These are phyloP conservation scores for Anoplophora glabripennis DNA, from an alignment of 1,140 invertebrate genomes.

Conservation along the genomic window DNA sequence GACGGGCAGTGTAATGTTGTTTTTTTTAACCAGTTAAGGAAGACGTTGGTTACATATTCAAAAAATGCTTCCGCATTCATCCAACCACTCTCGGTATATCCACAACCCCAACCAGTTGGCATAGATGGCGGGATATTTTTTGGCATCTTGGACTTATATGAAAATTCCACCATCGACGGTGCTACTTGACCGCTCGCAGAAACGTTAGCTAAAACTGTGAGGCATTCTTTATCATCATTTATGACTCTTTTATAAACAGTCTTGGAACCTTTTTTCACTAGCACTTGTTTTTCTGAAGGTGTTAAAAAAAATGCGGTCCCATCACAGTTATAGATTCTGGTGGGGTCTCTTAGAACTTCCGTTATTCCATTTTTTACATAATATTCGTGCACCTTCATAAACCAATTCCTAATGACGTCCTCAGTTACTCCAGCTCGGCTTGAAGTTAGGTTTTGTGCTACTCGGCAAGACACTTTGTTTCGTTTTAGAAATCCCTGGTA, in stretches of 20 bases:
- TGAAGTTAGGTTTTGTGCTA: slow-evolving; percentile 2
- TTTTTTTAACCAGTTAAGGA: slow-evolving; percentile 9
- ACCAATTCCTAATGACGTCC: slow-evolving; percentile 27
- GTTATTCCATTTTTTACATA: slow-evolving; percentile 32
- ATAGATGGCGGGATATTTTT: too few relatives aligned
- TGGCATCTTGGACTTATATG: too few relatives aligned
- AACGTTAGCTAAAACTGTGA: slow-evolving; percentile 39
- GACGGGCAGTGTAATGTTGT: slow-evolving; percentile 40
- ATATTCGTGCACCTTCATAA: slow-evolving; percentile 31
- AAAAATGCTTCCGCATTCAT: neutral
- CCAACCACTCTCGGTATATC: neutral
- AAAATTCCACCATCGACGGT: too few relatives aligned
- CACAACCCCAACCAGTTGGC: neutral
- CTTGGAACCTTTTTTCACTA: slow-evolving; percentile 38
- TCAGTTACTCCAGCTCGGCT: neutral
- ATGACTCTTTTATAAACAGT: slow-evolving; percentile 29
- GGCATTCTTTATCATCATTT: slow-evolving; percentile 25
- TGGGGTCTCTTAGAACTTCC: slow-evolving; percentile 37
- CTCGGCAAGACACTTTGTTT: slow-evolving; percentile 1
- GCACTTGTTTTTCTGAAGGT: slow-evolving; percentile 38
- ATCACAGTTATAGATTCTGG: slow-evolving; percentile 47
- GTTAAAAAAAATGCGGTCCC: slow-evolving; percentile 44
- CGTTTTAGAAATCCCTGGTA: slow-evolving; percentile 15
- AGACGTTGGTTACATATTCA: neutral
- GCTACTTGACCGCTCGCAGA: slow-evolving; percentile 37